A percentile compares a stretch with the other conserved stretches of the same genome.
phyloP scores from a whole-genome alignment of 1,140 invertebrate species.

The Aleiodes sp. region DNA sequence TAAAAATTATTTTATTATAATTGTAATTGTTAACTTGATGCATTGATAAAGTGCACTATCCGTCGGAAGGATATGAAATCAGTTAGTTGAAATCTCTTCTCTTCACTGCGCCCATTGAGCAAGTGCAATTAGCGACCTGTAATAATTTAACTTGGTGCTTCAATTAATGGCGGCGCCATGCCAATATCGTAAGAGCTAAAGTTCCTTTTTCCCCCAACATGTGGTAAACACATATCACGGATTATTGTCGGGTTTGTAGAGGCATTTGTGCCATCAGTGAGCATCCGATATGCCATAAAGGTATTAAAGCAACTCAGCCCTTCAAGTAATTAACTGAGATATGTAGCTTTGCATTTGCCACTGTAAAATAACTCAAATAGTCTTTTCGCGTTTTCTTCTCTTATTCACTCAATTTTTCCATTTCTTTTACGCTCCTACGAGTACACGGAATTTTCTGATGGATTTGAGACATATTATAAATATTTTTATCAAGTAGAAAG shows the following conservation, averaged over 20 bases:
- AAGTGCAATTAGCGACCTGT: conserved; percentile 59
- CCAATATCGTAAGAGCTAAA: conserved; percentile 38
- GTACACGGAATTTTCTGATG: conserved; percentile 31
- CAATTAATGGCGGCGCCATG: conserved; percentile 51
- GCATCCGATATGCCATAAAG: not conserved
- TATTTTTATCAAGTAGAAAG: not conserved
- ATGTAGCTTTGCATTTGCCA: conserved; percentile 25
- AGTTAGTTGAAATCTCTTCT: not conserved
- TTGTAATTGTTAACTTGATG: not conserved
- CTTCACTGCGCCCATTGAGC: not conserved
- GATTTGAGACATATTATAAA: conserved; percentile 8
- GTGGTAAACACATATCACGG: conserved; percentile 13
- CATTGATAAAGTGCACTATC: not conserved
- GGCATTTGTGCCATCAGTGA: not conserved
- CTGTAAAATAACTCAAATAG: conserved; percentile 16
- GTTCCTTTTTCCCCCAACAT: conserved; percentile 16
- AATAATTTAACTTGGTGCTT: conserved; percentile 60
- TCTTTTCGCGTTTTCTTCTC: not conserved
- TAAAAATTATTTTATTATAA: too few species aligned
- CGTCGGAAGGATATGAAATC: not conserved
- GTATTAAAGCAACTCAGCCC: conserved; percentile 22
- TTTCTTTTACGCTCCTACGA: conserved; percentile 14
- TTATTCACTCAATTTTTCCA: not conserved
- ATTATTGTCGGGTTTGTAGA: conserved; percentile 13
- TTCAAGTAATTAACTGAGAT: conserved; percentile 34